Evolutionary conservation across 2,797 vertebrate genomes (phyloP).

Genomic region (Thaleichthys pacificus): DNA sequence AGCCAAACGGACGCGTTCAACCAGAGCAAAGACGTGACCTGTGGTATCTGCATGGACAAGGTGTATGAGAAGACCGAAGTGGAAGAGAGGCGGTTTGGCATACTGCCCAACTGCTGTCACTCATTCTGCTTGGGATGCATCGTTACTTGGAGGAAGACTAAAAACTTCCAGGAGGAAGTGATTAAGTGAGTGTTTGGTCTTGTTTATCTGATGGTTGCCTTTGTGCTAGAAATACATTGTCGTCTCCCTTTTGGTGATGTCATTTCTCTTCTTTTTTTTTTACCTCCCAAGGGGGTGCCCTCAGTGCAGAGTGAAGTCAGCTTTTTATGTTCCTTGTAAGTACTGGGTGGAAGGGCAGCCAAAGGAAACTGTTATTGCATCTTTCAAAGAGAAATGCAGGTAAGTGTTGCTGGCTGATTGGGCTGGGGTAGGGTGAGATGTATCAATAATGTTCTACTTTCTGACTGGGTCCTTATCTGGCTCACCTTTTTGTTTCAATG

Average conservation of each 20-base stretch:
- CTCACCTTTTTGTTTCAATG: background rate
- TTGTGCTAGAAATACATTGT: background rate
- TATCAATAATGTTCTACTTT: background rate
- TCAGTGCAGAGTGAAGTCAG: slow-evolving; percentile 84
- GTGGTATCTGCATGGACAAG: slow-evolving; percentile 92
- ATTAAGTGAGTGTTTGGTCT: slow-evolving; percentile 75
- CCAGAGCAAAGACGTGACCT: slow-evolving; percentile 77
- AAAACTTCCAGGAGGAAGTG: slow-evolving; percentile 73
- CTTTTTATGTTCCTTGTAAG: slow-evolving; percentile 86
- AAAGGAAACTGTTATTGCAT: slow-evolving; percentile 79
- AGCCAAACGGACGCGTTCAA: slow-evolving; percentile 47
- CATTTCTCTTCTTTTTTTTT: background rate
- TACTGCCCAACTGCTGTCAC: slow-evolving; percentile 88
- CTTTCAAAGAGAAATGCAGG: slow-evolving; percentile 84
- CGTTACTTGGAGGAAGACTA: slow-evolving; percentile 83
- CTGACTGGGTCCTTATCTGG: background rate
- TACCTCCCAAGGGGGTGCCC: slow-evolving; percentile 80
- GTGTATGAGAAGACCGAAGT: slow-evolving; percentile 80
- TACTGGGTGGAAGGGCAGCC: slow-evolving; percentile 83
- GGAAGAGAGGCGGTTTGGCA: slow-evolving; percentile 78
- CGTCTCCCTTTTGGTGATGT: background rate
- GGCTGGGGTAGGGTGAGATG: background rate
- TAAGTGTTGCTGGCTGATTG: slow-evolving; percentile 43
- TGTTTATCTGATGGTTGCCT: background rate
- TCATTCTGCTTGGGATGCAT: slow-evolving; percentile 86